phyloP scores from a whole-genome alignment of 2,888 invertebrate genomes.

The Dicycla oo region DNA sequence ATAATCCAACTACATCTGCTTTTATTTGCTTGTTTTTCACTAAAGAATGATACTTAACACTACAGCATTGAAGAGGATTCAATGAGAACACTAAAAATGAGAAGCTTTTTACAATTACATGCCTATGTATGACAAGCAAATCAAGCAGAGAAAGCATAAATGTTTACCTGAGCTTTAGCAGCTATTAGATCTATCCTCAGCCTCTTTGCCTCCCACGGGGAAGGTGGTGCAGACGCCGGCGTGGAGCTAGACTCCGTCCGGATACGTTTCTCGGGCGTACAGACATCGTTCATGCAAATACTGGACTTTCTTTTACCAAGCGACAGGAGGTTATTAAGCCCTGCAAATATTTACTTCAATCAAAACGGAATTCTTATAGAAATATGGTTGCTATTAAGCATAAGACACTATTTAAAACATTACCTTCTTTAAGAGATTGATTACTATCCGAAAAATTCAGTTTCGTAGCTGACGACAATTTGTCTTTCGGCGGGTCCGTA shows the following conservation, averaged over 20 bases:
- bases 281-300: constrained; percentile 70
- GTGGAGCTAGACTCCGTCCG: constrained; percentile 79
- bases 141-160: not conserved
- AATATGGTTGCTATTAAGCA: not conserved
- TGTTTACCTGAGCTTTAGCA: constrained; percentile 88
- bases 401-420: constrained; percentile 4
- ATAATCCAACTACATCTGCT: no score
- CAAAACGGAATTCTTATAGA: not conserved
- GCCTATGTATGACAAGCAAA: not conserved
- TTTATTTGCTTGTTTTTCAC: not conserved
- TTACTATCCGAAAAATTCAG: constrained; percentile 88
- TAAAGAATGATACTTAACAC: constrained; percentile 1
- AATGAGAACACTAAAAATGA: not conserved
- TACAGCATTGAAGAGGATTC: not conserved
- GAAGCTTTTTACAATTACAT: not conserved
- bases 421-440: constrained; percentile 86
- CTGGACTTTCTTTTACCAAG: constrained; percentile 85
- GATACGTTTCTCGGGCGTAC: constrained; percentile 83
- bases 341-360: constrained; percentile 64
- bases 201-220: constrained; percentile 92
- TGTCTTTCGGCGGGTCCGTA: constrained; percentile 87
- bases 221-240: constrained; percentile 77
- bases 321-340: constrained; percentile 78
- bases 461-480: constrained; percentile 83
- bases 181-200: constrained; percentile 92